Evolutionary conservation across 2,113 vertebrate species (phyloP).

Genomic region (Enhydra lutris): DNA sequence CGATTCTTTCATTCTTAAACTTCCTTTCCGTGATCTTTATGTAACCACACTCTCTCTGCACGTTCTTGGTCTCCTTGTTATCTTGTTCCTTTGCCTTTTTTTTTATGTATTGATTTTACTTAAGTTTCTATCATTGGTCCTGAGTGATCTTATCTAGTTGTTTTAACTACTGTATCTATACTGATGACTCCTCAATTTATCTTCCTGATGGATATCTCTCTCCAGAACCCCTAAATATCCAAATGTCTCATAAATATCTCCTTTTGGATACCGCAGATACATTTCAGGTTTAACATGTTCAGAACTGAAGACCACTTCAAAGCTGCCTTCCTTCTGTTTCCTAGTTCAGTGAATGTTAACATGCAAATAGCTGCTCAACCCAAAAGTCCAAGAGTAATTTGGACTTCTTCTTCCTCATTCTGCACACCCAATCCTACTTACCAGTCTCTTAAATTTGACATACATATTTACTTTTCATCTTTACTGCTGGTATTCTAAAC

Average conservation of each 20-base stretch:
- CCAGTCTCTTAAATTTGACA: not conserved
- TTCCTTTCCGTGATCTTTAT: not conserved
- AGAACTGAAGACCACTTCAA: slow-evolving; percentile 12
- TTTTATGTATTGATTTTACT: not conserved
- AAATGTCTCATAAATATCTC: not conserved
- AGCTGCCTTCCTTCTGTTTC: not conserved
- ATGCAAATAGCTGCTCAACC: not conserved
- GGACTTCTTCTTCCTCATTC: not conserved
- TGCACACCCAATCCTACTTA: not conserved
- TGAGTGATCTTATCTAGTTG: not conserved
- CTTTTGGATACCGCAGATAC: not conserved
- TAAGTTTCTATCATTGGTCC: not conserved
- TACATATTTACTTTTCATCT: not conserved
- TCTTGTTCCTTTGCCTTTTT: not conserved
- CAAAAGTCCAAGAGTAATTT: not conserved
- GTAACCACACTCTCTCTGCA: not conserved
- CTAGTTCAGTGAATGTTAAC: not conserved
- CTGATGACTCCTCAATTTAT: slow-evolving; percentile 16
- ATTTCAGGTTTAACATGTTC: not conserved
- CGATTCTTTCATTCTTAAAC: not conserved
- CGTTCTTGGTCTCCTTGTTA: not conserved
- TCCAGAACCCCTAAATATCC: not conserved
- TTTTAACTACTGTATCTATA: not conserved
- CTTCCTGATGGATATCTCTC: not conserved
- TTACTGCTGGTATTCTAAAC: not conserved